Base-by-base conservation (phyloP, 2,797 vertebrate species). In the Diplodus puntazzo region DNA sequence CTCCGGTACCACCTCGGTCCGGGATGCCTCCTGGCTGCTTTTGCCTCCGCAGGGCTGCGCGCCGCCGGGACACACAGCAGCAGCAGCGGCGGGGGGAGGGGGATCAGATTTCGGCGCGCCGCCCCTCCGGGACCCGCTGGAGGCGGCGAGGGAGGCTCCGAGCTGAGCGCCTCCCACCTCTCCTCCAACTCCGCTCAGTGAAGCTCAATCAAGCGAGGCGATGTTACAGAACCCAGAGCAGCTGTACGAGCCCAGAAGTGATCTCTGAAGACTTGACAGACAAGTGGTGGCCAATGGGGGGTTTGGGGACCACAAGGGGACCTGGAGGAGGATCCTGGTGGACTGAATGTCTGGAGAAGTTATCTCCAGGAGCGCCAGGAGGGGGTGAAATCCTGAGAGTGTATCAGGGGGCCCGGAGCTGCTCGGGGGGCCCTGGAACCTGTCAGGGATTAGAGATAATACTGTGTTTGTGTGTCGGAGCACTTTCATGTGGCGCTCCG, bases 121-220 rank as follows among this genome's bases (percentile, higher is more conserved):
- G 78, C 89, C 82, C 90, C 91, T 89, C 86, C 49, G 83, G 89
- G 62, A 66, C 89, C 30, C 87, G 87, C 92, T 86, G 83, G 81
- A 87, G 89, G 87, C 85, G 82, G 80, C 65, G 70, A 61, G 79
- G 48, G 82, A 84, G 58, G 71, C 83, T 64, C 69, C 72, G 83
- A 80, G 81, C 90, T 43, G 83, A 80, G 82, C 90, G 48, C 90
- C 92, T 88, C 90, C 91, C 88, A 75, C 2, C 50, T 25, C 70
- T 20, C 11, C 14, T 42, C 3, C 30, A 69, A 59, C 43, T 59
- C 49, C 3, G 65, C 69, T 74, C 73, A 73, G 39, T 54, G 83
- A 39, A 18, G 77, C 69, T 84, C 80, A 78, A 86, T 87, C 75
- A 82, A 79, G 14, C 45, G 11, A 68, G 23, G 25, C 43, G 23